Conservation (phyloP, 2,888 invertebrate genomes). For the Sussaba pulchella region DNA sequence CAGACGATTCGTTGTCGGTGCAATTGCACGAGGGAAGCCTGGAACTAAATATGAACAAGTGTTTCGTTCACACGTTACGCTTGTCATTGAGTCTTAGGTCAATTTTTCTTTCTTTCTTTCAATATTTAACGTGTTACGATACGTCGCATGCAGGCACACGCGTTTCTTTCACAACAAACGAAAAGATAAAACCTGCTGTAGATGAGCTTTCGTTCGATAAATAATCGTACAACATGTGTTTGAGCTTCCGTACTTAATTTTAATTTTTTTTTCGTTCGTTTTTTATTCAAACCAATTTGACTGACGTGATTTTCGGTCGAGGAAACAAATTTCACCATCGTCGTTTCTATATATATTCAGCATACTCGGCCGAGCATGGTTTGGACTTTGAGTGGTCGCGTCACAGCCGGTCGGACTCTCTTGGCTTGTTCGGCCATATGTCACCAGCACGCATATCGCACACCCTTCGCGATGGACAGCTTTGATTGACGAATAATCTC, state of each 20-base stretch:
- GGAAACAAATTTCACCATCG: neutral
- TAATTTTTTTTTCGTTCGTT: neutral
- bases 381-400: conserved; percentile 60
- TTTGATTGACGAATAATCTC: conserved; percentile 71
- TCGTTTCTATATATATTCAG: conserved; percentile 19
- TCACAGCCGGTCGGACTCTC: conserved; percentile 50
- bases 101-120: neutral
- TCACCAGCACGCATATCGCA: conserved; percentile 62
- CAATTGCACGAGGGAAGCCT: conserved; percentile 15
- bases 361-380: conserved; percentile 27
- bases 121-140: no score
- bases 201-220: no score
- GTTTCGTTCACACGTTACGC: conserved; percentile 45
- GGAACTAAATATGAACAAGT: conserved; percentile 42
- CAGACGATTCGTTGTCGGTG: conserved; percentile 47
- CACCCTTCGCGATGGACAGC: conserved; percentile 58
- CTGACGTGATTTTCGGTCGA: neutral
- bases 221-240: no score
- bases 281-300: neutral
- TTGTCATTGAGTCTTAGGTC: neutral
- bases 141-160: no score
- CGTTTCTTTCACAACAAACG: no score
- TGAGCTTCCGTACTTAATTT: neutral
- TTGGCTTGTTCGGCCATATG: conserved; percentile 63
- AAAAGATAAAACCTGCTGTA: no score